Percentiles rank a stretch among this genome's conserved stretches.
Conservation (phyloP, 2,797 vertebrate genomes). For the Pangasius macronema region DNA sequence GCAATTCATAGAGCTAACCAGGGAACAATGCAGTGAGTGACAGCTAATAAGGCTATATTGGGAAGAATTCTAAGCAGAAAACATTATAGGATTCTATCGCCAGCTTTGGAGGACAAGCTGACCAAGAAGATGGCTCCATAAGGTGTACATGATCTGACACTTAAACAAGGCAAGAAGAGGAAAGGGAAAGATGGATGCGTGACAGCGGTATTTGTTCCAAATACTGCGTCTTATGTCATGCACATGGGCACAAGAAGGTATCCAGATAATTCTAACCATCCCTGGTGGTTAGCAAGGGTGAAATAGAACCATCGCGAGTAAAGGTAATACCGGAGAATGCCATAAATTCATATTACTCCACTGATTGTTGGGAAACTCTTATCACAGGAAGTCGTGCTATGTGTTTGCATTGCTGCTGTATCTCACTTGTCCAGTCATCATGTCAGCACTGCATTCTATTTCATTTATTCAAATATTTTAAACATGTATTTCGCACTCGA, state of each 20-base stretch:
- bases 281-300: background rate
- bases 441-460: background rate
- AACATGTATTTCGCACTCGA: background rate
- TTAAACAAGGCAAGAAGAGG: background rate
- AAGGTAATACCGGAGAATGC: background rate
- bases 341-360: background rate
- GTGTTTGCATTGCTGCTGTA: background rate
- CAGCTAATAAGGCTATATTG: background rate
- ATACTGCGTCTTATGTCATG: background rate
- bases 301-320: background rate
- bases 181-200: background rate
- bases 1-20: background rate
- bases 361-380: background rate
- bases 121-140: background rate
- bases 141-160: background rate
- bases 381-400: background rate
- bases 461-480: slow-evolving; percentile 1
- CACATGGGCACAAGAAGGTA: background rate
- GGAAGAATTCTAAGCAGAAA: background rate
- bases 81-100: background rate
- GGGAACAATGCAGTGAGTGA: background rate
- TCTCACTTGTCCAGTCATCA: background rate
- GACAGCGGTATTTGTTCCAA: background rate
- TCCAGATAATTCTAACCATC: background rate
- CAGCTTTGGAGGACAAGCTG: background rate